These are phyloP conservation scores for Pomatorhinus ruficollis DNA, from an alignment of 2,113 vertebrate genomes.

Conservation along the genomic window DNA sequence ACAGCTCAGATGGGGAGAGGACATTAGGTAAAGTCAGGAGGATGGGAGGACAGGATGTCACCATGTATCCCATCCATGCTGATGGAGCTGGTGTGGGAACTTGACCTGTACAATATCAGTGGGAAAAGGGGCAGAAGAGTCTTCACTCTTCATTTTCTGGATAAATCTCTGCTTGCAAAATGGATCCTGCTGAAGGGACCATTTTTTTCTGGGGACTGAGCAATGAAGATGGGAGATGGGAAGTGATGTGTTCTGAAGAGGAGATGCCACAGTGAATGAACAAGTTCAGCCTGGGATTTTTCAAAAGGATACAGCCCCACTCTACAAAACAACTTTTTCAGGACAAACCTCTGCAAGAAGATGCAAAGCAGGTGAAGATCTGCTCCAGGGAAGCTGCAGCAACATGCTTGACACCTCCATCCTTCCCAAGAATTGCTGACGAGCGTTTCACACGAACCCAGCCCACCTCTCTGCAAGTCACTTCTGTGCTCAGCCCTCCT, in stretches of 20 bases:
- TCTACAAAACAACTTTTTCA: not conserved
- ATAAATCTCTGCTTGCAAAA: not conserved
- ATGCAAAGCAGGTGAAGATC: not conserved
- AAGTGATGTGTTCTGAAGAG: not conserved
- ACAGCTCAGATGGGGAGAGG: not conserved
- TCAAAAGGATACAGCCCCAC: not conserved
- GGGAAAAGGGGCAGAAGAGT: not conserved
- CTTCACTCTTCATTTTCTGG: not conserved
- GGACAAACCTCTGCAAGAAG: not conserved
- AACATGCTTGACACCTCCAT: not conserved
- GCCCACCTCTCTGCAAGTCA: not conserved
- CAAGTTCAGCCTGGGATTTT: not conserved
- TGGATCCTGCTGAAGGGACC: not conserved
- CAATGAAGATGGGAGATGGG: not conserved
- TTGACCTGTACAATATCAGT: accelerated
- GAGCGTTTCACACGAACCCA: not conserved
- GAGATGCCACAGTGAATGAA: not conserved
- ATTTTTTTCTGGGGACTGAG: not conserved
- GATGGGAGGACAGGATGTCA: not conserved
- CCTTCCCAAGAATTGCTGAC: not conserved
- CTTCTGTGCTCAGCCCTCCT: not conserved
- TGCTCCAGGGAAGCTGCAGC: not conserved
- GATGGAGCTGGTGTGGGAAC: not conserved
- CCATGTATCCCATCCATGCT: not conserved
- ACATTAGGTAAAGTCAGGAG: not conserved